phyloP scores from a whole-genome alignment of 2,797 vertebrate genomes.

The Spondyliosoma cantharus region DNA sequence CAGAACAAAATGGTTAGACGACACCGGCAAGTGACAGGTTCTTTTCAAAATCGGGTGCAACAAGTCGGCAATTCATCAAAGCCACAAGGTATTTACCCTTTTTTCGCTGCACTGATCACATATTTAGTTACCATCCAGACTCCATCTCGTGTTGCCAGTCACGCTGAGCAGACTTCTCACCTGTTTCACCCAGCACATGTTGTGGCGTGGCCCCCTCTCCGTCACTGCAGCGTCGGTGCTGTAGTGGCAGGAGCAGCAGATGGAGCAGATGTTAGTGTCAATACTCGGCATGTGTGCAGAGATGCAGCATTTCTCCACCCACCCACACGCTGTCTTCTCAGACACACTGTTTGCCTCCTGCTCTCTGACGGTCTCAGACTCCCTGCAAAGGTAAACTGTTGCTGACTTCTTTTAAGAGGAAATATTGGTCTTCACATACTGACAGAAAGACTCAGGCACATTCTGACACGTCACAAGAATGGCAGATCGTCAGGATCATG shows the following conservation, averaged over 20 bases:
- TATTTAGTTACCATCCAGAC: conserved; percentile 12
- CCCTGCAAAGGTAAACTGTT: conserved; percentile 37
- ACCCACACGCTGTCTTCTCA: conserved; percentile 63
- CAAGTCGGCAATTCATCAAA: conserved; percentile 3
- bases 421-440: conserved; percentile 13
- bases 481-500: background rate
- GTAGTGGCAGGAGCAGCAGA: conserved; percentile 70
- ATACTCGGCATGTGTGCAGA: conserved; percentile 63
- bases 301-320: conserved; percentile 67
- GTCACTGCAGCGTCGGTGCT: conserved; percentile 30
- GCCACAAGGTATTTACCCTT: background rate
- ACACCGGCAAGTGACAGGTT: conserved; percentile 2
- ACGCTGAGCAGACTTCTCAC: conserved; percentile 38
- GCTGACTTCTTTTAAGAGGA: conserved; percentile 35
- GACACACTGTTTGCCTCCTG: conserved; percentile 48
- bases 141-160: background rate
- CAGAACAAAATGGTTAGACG: conserved; percentile 6
- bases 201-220: conserved; percentile 28
- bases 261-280: conserved; percentile 79
- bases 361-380: conserved; percentile 34
- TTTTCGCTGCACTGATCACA: background rate
- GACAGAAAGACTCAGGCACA: background rate
- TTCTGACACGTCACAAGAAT: background rate
- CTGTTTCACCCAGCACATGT: conserved; percentile 43
- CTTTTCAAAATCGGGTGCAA: conserved; percentile 4